Base-by-base conservation (phyloP, 1,140 invertebrate genomes). In the Hylyphantes graminicola region DNA sequence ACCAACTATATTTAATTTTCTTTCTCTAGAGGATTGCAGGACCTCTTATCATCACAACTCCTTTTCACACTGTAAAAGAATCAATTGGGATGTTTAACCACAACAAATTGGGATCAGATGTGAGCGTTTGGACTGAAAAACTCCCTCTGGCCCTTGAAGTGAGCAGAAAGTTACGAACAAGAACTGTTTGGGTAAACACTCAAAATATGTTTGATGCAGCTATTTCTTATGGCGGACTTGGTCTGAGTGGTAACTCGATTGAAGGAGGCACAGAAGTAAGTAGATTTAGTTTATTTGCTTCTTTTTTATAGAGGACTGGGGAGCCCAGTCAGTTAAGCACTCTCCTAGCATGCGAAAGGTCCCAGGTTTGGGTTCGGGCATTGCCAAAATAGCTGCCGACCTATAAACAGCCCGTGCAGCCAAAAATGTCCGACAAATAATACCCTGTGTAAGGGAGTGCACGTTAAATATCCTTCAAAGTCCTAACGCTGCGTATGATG, bases 31-130 rank as follows among this genome's bases (percentile, higher is more conserved):
- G 90, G 88, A 87, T 91, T 70, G 88, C 89, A 75, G 90, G 90
- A 35, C 91, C 92, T 59, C 89, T 92, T 7, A 85, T 92, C 15
- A 89, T 90, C 12, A 89, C 91, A 7, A 87, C 92, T 19, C 89
- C 92, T 17, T 93, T 93, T 88, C 89, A 92, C 72, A 93, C 91
- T 15, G 90, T 91, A 2, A 93, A 92, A 86, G 93, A 93, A 89
- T 92, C 91, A 11, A 89, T 93, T 8, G 85, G 89, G 53, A 88
- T 93, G 15, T 90, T 91, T 13, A 93, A 93, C 88, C 92, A 92
- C 86, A 90, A 90, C 12, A 88, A 89, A 15, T 91, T 91, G 87
- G 91, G 91, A 13, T 87, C 91, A 7, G 91, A 88, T 35, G 90
- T 90, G 8, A 92, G 91, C 86, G 88, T 93, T 7, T 93, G 92